A percentile compares a stretch with the other conserved stretches of the same genome.
phyloP scores from a whole-genome alignment of 2,797 vertebrate species.

The Falco columbarius region DNA sequence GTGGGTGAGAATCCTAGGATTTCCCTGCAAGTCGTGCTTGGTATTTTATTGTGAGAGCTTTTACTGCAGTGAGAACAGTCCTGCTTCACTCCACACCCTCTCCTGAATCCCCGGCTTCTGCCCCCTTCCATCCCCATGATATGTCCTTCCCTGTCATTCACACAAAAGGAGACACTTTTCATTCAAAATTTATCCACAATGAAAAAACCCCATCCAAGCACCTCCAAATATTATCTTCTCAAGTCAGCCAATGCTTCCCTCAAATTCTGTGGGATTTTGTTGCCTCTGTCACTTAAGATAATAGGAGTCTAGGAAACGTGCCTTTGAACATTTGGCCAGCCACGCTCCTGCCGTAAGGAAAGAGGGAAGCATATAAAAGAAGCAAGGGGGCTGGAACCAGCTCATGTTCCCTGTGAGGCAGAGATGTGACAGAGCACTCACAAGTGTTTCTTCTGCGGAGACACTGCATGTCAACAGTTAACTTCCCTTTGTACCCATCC shows the following conservation, averaged over 20 bases:
- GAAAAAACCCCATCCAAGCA: neutral
- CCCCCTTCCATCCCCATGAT: neutral
- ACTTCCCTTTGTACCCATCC: conserved; percentile 40
- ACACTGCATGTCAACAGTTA: conserved; percentile 32
- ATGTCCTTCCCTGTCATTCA: neutral
- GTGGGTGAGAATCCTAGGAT: neutral
- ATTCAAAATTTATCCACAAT: neutral
- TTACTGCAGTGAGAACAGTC: neutral
- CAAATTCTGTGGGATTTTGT: neutral
- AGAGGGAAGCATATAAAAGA: neutral
- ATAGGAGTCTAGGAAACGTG: neutral
- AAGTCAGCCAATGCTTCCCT: neutral
- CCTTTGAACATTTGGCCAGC: neutral
- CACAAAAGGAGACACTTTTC: neutral
- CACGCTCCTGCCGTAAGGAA: neutral
- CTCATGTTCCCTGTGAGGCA: neutral
- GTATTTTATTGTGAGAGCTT: neutral
- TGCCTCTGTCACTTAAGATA: neutral
- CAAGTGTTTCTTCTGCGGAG: neutral
- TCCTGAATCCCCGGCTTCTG: neutral
- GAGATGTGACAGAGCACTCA: neutral
- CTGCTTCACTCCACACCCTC: neutral
- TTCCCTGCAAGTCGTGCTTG: neutral
- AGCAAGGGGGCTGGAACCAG: neutral
- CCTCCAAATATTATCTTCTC: neutral